phyloP scores from a whole-genome alignment of 2,888 invertebrate species.

The Penaeus monodon region DNA sequence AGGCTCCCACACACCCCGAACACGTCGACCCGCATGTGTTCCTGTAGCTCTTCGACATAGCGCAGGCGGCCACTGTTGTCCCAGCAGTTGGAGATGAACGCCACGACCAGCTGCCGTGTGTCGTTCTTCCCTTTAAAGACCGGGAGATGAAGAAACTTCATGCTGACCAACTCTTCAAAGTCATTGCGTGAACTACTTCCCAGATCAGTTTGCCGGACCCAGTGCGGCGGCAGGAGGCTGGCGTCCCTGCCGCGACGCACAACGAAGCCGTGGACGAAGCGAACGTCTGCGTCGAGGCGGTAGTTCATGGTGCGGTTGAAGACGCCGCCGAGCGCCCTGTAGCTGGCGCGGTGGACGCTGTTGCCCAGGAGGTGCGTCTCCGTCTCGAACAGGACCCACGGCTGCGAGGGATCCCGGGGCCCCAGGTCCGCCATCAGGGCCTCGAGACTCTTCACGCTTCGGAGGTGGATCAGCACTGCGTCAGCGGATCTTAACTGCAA shows the following conservation, averaged over 20 bases:
- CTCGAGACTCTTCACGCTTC: not conserved
- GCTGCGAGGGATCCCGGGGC: constrained; percentile 41
- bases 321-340: constrained; percentile 18
- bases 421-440: constrained; percentile 7
- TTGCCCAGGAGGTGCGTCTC: constrained; percentile 38
- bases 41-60: constrained; percentile 27
- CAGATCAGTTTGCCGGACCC: not conserved
- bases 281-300: constrained; percentile 36
- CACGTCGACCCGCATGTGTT: constrained; percentile 23
- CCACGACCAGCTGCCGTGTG: constrained; percentile 25
- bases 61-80: constrained; percentile 29
- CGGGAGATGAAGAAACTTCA: not conserved
- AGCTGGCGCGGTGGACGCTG: not conserved
- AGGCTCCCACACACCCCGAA: constrained; percentile 41
- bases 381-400: constrained; percentile 43
- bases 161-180: too few species aligned
- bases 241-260: constrained; percentile 27
- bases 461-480: constrained; percentile 29
- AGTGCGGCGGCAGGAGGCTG: constrained; percentile 20
- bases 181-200: too few species aligned
- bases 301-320: constrained; percentile 43
- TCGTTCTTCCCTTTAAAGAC: not conserved
- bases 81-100: constrained; percentile 45
- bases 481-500: constrained; percentile 23
- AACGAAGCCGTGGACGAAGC: constrained; percentile 33